Base-by-base conservation (phyloP, 2,797 vertebrate species). In the Betta splendens region DNA sequence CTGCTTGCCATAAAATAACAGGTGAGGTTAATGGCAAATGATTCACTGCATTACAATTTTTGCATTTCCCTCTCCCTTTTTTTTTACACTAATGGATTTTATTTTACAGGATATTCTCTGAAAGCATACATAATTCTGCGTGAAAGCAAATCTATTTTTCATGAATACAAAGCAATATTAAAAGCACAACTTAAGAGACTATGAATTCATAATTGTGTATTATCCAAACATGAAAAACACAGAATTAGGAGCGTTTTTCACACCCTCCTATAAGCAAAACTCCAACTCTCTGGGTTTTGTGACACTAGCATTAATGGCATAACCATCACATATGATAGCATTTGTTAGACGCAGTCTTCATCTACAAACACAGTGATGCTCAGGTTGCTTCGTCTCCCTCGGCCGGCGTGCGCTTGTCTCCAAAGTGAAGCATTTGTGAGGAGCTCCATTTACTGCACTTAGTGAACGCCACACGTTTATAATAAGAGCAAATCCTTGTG, bases 1-100 rank as follows among this genome's bases (percentile, higher is more conserved):
- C 81, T 89, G 69, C 84, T 89, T 89, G 85, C 78, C 86, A 87
- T 88, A 87, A 90, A 89, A 87, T 87, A 85, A 85, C 87, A 72
- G 79, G 75, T 75, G 78, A 85, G 89, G 89, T 91, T 90, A 92
- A 93, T 87, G 84, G 87, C 77, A 77, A 90, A 87, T 83, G 65
- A 81, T 90, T 89, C 86, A 83, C 86, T 79, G 83, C 88, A 83
- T 93, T 89, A 75, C 81, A 88, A 70, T 77, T 86, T 87, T 84
- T 89, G 82, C 83, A 78, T 84, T 70, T 86, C 75, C 64, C 77
- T 81, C 66, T 61, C 48, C 71, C n/a, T 84, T 85, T 89, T 83
- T 89, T 87, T 74, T 67, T 40, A 32, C 72, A 39, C 63, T 92
- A 91, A 92, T 92, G 91, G 90, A 88, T 90, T 91, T 87, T 73